phyloP scores from a whole-genome alignment of 2,888 invertebrate species.

The Parnassius mnemosyne region DNA sequence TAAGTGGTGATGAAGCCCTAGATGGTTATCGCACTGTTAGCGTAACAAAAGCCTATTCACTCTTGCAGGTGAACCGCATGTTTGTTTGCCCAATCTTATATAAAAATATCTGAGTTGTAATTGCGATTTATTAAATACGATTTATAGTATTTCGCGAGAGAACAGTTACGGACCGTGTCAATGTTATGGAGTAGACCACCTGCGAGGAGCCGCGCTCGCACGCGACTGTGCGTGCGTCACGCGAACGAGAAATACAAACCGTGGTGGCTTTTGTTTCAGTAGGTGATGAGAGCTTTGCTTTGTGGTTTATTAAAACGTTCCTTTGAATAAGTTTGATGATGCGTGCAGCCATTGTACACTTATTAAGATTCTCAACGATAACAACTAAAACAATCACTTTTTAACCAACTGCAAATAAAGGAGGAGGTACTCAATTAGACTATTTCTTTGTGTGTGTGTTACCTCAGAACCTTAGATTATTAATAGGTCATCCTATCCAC shows the following conservation, averaged over 20 bases:
- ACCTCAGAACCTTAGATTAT: too few relatives aligned
- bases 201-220: not conserved
- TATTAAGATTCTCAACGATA: too few relatives aligned
- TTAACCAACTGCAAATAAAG: too few relatives aligned
- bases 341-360: too few relatives aligned
- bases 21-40: too few relatives aligned
- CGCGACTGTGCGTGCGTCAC: conserved; percentile 18
- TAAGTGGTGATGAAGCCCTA: too few relatives aligned
- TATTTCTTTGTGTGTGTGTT: too few relatives aligned
- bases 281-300: conserved; percentile 4
- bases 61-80: too few relatives aligned
- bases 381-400: too few relatives aligned
- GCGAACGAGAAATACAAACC: conserved; percentile 2
- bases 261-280: not conserved
- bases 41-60: too few relatives aligned
- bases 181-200: conserved; percentile 7
- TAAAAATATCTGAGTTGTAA: not conserved
- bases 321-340: not conserved
- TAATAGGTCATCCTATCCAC: too few relatives aligned
- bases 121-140: not conserved
- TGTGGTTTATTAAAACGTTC: conserved; percentile 4
- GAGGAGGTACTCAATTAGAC: too few relatives aligned
- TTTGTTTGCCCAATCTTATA: not conserved
- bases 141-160: not conserved
- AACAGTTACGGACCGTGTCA: conserved; percentile 3